These are phyloP conservation scores for Brachyptera putata DNA, from an alignment of 2,888 invertebrate species.

Conservation along the genomic window DNA sequence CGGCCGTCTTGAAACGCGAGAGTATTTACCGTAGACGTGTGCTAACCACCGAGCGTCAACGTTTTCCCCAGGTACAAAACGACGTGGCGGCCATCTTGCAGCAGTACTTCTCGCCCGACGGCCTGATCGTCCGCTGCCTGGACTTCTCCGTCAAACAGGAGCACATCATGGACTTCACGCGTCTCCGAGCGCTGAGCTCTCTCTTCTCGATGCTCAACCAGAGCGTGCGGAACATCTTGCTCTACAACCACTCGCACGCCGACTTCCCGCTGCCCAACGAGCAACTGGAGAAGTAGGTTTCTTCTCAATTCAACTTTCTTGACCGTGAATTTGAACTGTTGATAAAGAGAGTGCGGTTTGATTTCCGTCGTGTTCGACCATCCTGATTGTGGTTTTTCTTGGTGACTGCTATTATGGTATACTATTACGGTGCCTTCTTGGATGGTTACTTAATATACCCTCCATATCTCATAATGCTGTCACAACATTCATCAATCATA, in stretches of 20 bases:
- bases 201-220: constrained; percentile 98
- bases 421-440: too few relatives aligned
- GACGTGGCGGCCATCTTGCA: constrained; percentile 83
- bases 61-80: constrained; percentile 77
- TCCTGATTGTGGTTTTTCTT: too few relatives aligned
- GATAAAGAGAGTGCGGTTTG: too few relatives aligned
- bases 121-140: constrained; percentile 86
- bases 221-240: constrained; percentile 82
- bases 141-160: constrained; percentile 90
- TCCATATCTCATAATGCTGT: too few relatives aligned
- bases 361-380: too few relatives aligned
- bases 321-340: not conserved
- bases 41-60: too few relatives aligned
- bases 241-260: constrained; percentile 87
- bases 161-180: constrained; percentile 99
- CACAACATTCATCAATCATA: too few relatives aligned
- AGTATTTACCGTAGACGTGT: too few relatives aligned
- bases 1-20: too few relatives aligned
- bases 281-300: constrained; percentile 68
- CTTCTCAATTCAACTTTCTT: not conserved
- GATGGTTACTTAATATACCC: too few relatives aligned
- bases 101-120: constrained; percentile 85
- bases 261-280: constrained; percentile 94
- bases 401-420: too few relatives aligned
- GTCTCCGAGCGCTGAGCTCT: constrained; percentile 91